Evolutionary conservation across 2,113 vertebrate species (phyloP).

Genomic region (Plotosus lineatus): DNA sequence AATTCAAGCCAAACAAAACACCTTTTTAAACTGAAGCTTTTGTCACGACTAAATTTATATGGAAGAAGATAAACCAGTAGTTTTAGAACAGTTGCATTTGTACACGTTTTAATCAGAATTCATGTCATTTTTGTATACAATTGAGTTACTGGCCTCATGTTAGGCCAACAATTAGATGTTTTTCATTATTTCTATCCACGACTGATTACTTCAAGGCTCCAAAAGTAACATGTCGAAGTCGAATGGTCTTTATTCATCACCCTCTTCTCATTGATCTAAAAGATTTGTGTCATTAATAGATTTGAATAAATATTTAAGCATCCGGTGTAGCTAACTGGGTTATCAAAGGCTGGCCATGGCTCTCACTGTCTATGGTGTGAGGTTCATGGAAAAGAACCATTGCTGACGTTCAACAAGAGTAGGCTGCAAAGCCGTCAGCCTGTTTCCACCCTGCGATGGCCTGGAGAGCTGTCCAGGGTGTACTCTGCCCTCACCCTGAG

Average conservation of each 20-base stretch:
- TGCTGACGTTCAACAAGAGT: no score
- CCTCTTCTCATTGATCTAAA: neutral
- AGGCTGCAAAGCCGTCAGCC: no score
- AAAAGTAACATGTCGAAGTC: neutral
- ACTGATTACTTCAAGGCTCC: neutral
- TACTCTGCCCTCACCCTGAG: no score
- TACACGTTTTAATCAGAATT: neutral
- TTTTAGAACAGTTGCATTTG: neutral
- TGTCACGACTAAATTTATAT: neutral
- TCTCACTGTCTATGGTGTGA: no score
- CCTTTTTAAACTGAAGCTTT: neutral
- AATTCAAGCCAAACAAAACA: slow-evolving; percentile 25
- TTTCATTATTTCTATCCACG: neutral
- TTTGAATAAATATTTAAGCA: neutral
- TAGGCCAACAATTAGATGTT: neutral
- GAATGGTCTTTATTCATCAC: neutral
- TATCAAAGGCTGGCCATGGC: no score
- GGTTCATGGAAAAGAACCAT: no score
- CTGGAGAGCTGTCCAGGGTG: no score
- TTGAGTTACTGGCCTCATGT: neutral
- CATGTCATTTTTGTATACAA: neutral
- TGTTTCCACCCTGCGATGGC: no score
- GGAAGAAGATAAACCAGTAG: neutral
- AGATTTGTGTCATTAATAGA: neutral
- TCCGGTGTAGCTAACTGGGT: no score